Evolutionary conservation across 35 echinoderm and acorn worm genomes (phyloP).

Genomic region (Eucidaris tribuloides): DNA sequence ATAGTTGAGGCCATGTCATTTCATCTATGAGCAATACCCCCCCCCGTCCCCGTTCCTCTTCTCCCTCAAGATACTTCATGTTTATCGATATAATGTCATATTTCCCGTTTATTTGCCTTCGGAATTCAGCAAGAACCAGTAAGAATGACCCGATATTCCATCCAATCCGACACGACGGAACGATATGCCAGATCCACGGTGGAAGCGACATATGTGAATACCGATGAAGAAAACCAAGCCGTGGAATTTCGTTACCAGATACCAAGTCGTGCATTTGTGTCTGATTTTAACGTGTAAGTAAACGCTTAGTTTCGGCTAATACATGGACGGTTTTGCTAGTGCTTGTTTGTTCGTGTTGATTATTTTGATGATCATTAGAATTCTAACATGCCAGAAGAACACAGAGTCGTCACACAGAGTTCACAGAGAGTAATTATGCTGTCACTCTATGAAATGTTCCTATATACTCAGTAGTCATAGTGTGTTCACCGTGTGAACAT

Average conservation of each 20-base stretch:
- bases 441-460: too few relatives aligned
- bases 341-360: too few relatives aligned
- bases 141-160: constrained; percentile 41
- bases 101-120: constrained; percentile 2
- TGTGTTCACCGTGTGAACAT: too few relatives aligned
- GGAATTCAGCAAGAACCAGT: constrained; percentile 1
- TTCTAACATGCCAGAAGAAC: too few relatives aligned
- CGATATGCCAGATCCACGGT: constrained; percentile 64
- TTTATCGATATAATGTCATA: not conserved
- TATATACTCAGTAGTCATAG: too few relatives aligned
- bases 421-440: not conserved
- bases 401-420: too few relatives aligned
- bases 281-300: constrained; percentile 79
- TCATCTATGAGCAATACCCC: too few relatives aligned
- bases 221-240: constrained; percentile 13
- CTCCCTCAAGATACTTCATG: not conserved
- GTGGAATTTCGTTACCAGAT: constrained; percentile 69
- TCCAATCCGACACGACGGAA: constrained; percentile 63
- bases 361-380: too few relatives aligned
- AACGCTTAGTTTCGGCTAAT: too few relatives aligned
- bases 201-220: constrained; percentile 44
- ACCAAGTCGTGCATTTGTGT: constrained; percentile 68
- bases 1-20: too few relatives aligned
- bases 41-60: not conserved
- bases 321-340: too few relatives aligned